These are phyloP conservation scores for Arvicola amphibius DNA, from an alignment of 2,797 vertebrate species.

Conservation along the genomic window DNA sequence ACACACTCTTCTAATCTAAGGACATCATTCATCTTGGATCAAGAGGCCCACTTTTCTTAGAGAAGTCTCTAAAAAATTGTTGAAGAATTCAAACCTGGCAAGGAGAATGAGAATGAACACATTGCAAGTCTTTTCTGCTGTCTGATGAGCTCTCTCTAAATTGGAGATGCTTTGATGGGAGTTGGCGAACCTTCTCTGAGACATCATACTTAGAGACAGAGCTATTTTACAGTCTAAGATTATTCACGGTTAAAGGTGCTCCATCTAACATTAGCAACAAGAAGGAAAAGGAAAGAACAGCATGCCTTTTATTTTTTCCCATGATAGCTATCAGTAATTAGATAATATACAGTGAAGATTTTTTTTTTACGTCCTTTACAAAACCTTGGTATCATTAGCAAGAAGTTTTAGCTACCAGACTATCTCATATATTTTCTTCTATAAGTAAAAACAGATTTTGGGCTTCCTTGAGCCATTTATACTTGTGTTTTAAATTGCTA, in stretches of 20 bases:
- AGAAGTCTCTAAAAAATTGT: neutral
- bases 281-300: neutral
- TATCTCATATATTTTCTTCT: neutral
- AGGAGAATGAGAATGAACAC: neutral
- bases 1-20: neutral
- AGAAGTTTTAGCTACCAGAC: neutral
- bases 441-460: neutral
- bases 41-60: neutral
- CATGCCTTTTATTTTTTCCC: neutral
- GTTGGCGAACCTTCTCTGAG: neutral
- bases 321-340: neutral
- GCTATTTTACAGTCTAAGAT: too few species aligned
- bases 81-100: neutral
- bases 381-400: neutral
- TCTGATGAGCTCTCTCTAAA: neutral
- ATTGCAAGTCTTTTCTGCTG: neutral
- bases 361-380: neutral
- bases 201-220: neutral
- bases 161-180: neutral
- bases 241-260: neutral
- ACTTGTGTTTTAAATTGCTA: neutral
- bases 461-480: neutral
- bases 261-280: neutral
- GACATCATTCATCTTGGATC: neutral
- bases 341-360: neutral